Percentiles rank a stretch among this genome's conserved stretches.
These are phyloP conservation scores for Delphinus delphis DNA, from an alignment of 2,113 vertebrate genomes.

Conservation along the genomic window DNA sequence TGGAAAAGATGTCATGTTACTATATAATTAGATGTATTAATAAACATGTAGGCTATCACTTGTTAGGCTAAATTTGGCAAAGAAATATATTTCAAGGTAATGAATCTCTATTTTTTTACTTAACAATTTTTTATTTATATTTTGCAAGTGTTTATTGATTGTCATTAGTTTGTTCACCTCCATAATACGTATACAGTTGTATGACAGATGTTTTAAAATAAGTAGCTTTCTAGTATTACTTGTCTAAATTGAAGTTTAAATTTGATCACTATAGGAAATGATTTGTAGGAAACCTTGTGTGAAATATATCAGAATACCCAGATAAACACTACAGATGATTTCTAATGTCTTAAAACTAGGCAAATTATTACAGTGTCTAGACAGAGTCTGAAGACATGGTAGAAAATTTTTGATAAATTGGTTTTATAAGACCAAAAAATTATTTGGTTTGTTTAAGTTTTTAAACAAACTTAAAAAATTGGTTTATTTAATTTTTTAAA, in stretches of 20 bases:
- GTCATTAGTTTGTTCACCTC: neutral
- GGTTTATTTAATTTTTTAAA: conserved; percentile 33
- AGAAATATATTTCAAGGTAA: conserved; percentile 24
- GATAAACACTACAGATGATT: neutral
- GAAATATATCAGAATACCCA: neutral
- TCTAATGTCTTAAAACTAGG: neutral
- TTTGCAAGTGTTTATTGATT: conserved; percentile 33
- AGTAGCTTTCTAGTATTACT: neutral
- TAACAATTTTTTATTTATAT: neutral
- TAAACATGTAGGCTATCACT: neutral
- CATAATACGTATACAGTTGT: neutral
- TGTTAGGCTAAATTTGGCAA: conserved; percentile 39
- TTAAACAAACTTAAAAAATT: too few relatives aligned
- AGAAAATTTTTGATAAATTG: conserved; percentile 13
- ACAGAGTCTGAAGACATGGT: neutral
- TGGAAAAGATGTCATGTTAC: neutral
- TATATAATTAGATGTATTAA: conserved; percentile 56
- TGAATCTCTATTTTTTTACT: neutral
- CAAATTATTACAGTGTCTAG: conserved; percentile 34
- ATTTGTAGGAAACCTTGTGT: conserved; percentile 17
- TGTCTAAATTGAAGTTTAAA: conserved; percentile 49
- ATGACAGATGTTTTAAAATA: conserved; percentile 6
- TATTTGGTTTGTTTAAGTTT: neutral
- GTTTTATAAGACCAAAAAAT: neutral
- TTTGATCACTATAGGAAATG: conserved; percentile 29